phyloP scores from a whole-genome alignment of 2,888 invertebrate genomes.

The Aphidoletes aphidimyza region DNA sequence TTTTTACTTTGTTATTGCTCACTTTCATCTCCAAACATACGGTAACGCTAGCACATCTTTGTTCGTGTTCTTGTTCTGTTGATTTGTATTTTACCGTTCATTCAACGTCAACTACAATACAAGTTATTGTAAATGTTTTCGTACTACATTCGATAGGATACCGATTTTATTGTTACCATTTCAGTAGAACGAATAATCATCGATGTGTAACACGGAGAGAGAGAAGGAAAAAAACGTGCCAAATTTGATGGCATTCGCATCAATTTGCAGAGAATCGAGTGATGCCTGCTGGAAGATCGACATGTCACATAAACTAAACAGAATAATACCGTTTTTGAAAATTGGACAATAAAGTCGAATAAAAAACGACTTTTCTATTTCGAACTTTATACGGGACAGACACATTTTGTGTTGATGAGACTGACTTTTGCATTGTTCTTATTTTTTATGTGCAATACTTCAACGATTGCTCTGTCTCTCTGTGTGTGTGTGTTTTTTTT shows the following conservation, averaged over 20 bases:
- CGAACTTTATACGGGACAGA: neutral
- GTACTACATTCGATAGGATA: neutral
- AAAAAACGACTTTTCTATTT: constrained; percentile 28
- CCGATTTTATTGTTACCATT: constrained; percentile 22
- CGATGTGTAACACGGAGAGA: neutral
- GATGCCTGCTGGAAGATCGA: neutral
- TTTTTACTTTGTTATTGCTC: constrained; percentile 50
- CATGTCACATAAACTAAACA: constrained; percentile 22
- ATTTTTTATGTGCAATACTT: neutral
- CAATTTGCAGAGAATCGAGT: neutral
- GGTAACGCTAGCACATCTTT: neutral
- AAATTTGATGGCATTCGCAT: too few relatives aligned
- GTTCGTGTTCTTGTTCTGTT: too few relatives aligned
- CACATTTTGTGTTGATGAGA: neutral
- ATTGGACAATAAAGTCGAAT: constrained; percentile 34
- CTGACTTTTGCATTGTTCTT: neutral
- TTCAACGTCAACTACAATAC: neutral
- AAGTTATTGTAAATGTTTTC: constrained; percentile 7
- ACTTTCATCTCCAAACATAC: neutral
- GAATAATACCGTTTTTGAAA: neutral
- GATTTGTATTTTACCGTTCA: neutral
- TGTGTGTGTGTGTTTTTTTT: too few relatives aligned
- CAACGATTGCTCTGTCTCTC: neutral
- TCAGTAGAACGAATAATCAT: neutral
- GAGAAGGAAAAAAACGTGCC: neutral